Evolutionary conservation across 2,797 vertebrate genomes (phyloP).

Genomic region (Taeniopygia guttata): DNA sequence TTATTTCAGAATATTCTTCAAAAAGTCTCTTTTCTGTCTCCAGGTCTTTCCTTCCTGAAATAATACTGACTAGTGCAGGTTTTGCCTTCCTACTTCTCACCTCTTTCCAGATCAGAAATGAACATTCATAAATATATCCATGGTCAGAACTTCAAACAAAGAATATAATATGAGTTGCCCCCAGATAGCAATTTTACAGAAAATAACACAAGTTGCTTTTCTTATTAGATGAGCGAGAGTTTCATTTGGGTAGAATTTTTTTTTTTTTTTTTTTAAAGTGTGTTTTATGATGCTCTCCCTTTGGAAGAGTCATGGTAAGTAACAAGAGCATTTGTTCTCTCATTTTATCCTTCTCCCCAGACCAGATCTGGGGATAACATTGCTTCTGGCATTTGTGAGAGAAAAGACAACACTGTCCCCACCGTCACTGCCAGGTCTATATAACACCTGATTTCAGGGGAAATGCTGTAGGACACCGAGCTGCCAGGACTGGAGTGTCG

Average conservation of each 20-base stretch:
- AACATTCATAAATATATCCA: background rate
- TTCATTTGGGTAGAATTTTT: background rate
- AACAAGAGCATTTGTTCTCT: constrained; percentile 5
- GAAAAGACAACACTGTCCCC: background rate
- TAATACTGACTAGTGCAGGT: background rate
- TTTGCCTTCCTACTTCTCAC: background rate
- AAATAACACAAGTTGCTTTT: background rate
- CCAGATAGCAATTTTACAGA: background rate
- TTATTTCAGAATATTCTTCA: constrained; percentile 9
- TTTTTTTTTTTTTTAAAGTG: background rate
- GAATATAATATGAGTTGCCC: background rate
- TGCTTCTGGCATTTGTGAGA: background rate
- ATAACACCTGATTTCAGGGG: background rate
- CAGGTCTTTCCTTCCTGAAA: constrained; percentile 12
- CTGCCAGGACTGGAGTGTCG: background rate
- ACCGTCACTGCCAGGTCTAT: background rate
- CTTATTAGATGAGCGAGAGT: background rate
- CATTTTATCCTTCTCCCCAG: background rate
- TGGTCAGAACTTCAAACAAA: background rate
- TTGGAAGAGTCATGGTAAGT: background rate
- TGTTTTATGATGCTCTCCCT: background rate
- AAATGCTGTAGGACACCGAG: background rate
- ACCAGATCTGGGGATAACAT: background rate
- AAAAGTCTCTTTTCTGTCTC: background rate
- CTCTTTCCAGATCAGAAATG: background rate